phyloP scores from a whole-genome alignment of 2,888 invertebrate species.

The Sesia apiformis region DNA sequence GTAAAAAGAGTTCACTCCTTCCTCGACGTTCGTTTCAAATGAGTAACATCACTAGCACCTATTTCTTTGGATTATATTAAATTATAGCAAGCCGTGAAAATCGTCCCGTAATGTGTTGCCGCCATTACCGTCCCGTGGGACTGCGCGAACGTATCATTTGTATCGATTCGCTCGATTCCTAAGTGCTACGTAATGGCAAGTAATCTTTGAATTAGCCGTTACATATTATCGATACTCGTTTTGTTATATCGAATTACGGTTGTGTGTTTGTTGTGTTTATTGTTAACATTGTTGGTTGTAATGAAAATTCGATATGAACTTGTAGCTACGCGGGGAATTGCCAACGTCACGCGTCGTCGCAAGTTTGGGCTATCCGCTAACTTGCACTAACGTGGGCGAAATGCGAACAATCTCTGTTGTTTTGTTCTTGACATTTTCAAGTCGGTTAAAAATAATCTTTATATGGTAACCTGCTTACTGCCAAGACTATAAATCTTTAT shows the following conservation, averaged over 20 bases:
- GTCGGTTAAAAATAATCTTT: no score
- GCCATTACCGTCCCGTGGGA: constrained; percentile 63
- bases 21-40: neutral
- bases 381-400: no score
- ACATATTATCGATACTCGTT: constrained; percentile 58
- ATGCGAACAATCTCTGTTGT: no score
- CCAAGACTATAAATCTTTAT: no score
- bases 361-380: no score
- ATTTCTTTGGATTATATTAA: constrained; percentile 74
- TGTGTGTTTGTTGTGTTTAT: neutral
- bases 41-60: constrained; percentile 27
- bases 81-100: constrained; percentile 73
- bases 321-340: no score
- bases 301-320: no score
- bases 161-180: constrained; percentile 42
- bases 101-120: constrained; percentile 68
- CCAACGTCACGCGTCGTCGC: no score
- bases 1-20: no score
- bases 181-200: constrained; percentile 55
- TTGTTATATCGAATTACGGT: constrained; percentile 21
- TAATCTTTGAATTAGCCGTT: constrained; percentile 67
- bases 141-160: constrained; percentile 59
- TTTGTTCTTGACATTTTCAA: no score
- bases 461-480: no score
- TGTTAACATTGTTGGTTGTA: neutral